Base-by-base conservation (phyloP, 2,888 invertebrate genomes). In the Ophion costatus region DNA sequence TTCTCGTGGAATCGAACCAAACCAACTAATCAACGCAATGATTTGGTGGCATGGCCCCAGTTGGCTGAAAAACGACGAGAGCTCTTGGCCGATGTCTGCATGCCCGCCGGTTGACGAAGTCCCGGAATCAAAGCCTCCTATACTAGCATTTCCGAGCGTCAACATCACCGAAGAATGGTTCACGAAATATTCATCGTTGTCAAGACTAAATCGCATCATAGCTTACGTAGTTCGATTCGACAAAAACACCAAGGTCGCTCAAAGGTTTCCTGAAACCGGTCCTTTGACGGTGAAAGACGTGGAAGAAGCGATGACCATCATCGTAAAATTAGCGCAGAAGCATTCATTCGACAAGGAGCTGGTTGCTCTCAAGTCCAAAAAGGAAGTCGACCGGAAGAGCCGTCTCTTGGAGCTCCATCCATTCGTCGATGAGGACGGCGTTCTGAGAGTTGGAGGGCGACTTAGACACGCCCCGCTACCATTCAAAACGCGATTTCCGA, bases 1-100 rank as follows among this genome's bases (percentile, higher is more conserved):
- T 24, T 64, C 77, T 1, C 61, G 82, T 3, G 77, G 76, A 1
- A 76, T 66, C 56, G 64, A 63, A 29, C 76, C 76, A 5, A 69
- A 81, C 11, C 75, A 69, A 38, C 33, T 69, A 66, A 75, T 20
- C 22, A 38, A 75, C 51, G 22, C 69, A 10, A 42, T 42, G 0
- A n/a, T 69, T n/a, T 80, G 71, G 80, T 75, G 73, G 73, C 20
- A 42, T 14, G 80, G 67, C 7, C 80, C 74, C 11, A 33, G 64
- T 9, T 67, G 74, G 75, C 80, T 80, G 11, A 11, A 24, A 10
- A 29, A 73, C 11, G 20, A 38, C 24, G 59, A 79, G 61, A 11
- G 45, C 7, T 20, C 38, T 24, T 85, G 85, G 82, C 85, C 82
- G 42, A 56, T 64, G 17, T 38, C 73, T 7, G 29, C 10, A 80